phyloP scores from a whole-genome alignment of 2,888 invertebrate species.

The Macrophya alboannulata region DNA sequence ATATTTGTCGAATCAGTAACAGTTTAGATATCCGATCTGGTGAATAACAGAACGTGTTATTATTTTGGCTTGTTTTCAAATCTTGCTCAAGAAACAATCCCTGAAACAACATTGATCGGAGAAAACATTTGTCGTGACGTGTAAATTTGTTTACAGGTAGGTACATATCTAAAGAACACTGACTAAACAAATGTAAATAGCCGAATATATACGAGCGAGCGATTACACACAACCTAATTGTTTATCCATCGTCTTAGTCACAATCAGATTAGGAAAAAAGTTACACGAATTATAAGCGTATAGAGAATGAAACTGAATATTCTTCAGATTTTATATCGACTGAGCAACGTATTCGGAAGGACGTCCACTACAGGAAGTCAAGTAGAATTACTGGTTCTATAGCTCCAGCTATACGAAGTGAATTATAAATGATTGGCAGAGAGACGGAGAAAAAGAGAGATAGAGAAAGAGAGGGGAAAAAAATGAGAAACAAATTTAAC shows the following conservation, averaged over 20 bases:
- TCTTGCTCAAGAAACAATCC: constrained; percentile 11
- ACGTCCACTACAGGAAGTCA: background rate
- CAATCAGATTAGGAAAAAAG: background rate
- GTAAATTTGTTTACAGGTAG: background rate
- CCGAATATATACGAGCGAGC: background rate
- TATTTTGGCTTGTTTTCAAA: constrained; percentile 13
- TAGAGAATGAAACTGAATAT: background rate
- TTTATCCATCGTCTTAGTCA: constrained; percentile 4
- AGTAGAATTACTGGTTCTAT: background rate
- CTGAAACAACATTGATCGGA: constrained; percentile 20
- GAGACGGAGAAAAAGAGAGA: background rate
- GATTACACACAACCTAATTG: background rate
- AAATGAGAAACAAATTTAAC: background rate
- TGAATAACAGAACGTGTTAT: background rate
- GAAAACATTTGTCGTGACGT: constrained; percentile 14
- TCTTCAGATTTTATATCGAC: background rate
- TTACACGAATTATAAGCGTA: background rate
- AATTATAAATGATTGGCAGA: background rate
- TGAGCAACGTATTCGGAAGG: background rate
- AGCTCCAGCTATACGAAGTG: background rate
- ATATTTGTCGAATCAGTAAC: background rate
- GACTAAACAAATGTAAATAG: constrained; percentile 12
- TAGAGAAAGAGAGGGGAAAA: background rate
- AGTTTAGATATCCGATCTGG: background rate
- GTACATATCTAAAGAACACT: background rate